phyloP scores from a whole-genome alignment of 2,888 invertebrate species.

The Acleris holmiana region DNA sequence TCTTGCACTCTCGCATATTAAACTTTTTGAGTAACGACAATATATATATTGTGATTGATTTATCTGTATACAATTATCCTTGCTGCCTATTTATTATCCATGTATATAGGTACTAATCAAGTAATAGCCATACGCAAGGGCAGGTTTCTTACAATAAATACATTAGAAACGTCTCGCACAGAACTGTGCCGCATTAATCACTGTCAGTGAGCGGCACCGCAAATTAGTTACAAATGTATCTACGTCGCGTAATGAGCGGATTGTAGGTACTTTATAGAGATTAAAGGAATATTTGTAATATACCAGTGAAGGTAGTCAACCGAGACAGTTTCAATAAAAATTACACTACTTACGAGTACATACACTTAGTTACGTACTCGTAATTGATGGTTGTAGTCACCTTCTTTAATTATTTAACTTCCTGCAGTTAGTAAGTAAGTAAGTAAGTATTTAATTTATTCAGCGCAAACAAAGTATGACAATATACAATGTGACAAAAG shows the following conservation, averaged over 20 bases:
- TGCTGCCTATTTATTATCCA: no score
- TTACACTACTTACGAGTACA: neutral
- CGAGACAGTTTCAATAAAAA: conserved; percentile 17
- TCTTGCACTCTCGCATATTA: no score
- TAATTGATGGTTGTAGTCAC: no score
- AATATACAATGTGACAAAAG: no score
- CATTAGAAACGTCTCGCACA: conserved; percentile 37
- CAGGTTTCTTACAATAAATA: conserved; percentile 37
- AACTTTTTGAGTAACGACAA: no score
- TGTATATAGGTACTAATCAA: neutral
- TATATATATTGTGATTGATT: no score
- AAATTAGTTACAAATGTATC: conserved; percentile 38
- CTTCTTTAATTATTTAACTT: no score
- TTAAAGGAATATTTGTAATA: conserved; percentile 34
- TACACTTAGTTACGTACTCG: no score
- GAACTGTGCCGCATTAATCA: conserved; percentile 34
- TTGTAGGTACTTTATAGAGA: conserved; percentile 33
- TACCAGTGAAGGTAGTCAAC: conserved; percentile 31
- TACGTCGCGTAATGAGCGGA: conserved; percentile 38
- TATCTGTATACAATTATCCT: no score
- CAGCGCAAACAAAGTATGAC: no score
- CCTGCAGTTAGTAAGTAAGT: no score
- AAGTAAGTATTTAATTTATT: no score
- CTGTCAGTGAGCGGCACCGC: conserved; percentile 37
- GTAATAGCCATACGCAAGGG: conserved; percentile 19